Evolutionary conservation across 2,113 vertebrate species (phyloP), one percentile per base, ranked within the genome.

Genomic region (Muntiacus muntjak): DNA sequence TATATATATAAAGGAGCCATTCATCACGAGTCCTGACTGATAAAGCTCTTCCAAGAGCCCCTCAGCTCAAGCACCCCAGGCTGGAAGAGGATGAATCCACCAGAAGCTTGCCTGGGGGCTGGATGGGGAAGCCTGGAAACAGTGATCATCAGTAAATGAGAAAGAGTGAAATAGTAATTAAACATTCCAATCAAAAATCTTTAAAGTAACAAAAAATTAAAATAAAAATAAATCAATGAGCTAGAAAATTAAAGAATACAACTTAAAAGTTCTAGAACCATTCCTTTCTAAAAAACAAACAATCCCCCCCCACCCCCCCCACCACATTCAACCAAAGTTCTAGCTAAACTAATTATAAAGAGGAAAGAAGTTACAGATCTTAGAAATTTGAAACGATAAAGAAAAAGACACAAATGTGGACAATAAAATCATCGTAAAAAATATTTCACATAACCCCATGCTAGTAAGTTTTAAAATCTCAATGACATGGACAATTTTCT

Each of bases 271-370:
- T 13, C 17, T 47, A 76, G 2, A 95, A 84, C 13, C 60, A 21
- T 6, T 82, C 23, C 40, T 90, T 88, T 87, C 33, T 25, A 87
- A 58, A 64, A 64, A 54, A 7, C 36, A 40, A 25, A 17, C 12
- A 76, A 76, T 40, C 17, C 33, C 9, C 64, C 0, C 13, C 7
- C 14, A 30, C 13, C 15, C 1, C 28, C 47, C 47, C 47, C 28
- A 33, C 5, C 47, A 81, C 10, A 71, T 25, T 90, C 40, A 50
- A 55, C 4, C 45, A 87, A 89, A 91, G 26, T 5, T 83, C 50
- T 95, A 36, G 67, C 33, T 84, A 93, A 95, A 74, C 19, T 54
- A 64, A 93, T 58, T 28, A 96, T 52, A 23, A 60, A 62, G 52
- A 6, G 36, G 47, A 87, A 45, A 83, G 13, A 82, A 21, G 23